A percentile compares a stretch with the other conserved stretches of the same genome.
These are phyloP conservation scores for Thomomys bottae DNA, from an alignment of 2,113 vertebrate genomes.

Conservation along the genomic window DNA sequence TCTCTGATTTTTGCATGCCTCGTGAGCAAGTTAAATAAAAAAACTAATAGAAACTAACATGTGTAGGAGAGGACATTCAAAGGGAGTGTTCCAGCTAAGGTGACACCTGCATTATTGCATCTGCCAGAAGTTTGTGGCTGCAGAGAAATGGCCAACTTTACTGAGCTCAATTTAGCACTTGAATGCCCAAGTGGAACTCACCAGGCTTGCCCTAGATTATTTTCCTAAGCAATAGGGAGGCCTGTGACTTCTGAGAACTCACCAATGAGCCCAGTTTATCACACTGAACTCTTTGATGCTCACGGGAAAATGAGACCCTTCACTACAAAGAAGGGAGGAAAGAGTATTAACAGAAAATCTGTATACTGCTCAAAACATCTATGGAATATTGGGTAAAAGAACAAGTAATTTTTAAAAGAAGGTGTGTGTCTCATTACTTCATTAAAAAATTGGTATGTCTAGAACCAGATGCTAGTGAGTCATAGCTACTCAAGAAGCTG, in stretches of 20 bases:
- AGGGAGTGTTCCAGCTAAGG: slow-evolving; percentile 70
- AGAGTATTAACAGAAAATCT: slow-evolving; percentile 7
- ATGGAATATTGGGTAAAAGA: slow-evolving; percentile 22
- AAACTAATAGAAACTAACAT: slow-evolving; percentile 65
- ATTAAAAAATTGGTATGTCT: not conserved
- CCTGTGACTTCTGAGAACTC: slow-evolving; percentile 63
- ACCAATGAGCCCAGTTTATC: slow-evolving; percentile 53
- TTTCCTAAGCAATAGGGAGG: slow-evolving; percentile 60
- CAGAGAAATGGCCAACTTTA: slow-evolving; percentile 71
- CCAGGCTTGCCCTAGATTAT: slow-evolving; percentile 57
- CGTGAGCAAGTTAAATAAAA: slow-evolving; percentile 75
- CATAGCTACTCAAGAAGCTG: too few species aligned
- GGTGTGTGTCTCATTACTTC: not conserved
- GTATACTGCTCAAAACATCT: not conserved
- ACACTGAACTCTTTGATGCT: not conserved
- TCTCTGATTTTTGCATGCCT: slow-evolving; percentile 65
- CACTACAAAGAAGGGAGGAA: not conserved
- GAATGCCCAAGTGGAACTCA: slow-evolving; percentile 74
- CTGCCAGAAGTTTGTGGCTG: slow-evolving; percentile 71
- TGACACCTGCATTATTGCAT: slow-evolving; percentile 74
- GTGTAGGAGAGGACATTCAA: slow-evolving; percentile 60
- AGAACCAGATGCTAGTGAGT: not conserved
- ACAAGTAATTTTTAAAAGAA: slow-evolving; percentile 43
- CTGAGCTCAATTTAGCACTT: slow-evolving; percentile 82
- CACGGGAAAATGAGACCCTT: slow-evolving; percentile 21